A percentile compares a stretch with the other conserved stretches of the same genome.
Conservation (phyloP, 2,888 invertebrate species). For the Allygus modestus region DNA sequence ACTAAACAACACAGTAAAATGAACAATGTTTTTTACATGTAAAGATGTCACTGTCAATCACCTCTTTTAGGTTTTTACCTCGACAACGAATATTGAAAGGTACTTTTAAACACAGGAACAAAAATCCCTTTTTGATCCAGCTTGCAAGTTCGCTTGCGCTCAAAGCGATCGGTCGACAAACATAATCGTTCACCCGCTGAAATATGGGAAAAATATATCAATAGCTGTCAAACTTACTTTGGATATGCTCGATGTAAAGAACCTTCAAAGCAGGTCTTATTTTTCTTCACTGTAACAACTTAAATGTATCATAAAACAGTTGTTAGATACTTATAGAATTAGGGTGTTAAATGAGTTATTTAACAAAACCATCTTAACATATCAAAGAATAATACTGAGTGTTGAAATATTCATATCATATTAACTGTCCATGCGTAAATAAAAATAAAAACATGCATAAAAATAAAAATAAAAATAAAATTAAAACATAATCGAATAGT, state of each 20-base stretch:
- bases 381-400: too few species aligned
- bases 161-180: constrained; percentile 32
- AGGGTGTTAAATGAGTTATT: too few species aligned
- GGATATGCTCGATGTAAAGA: not conserved
- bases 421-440: too few species aligned
- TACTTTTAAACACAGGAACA: not conserved
- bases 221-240: constrained; percentile 12
- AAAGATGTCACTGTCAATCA: not conserved
- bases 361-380: too few species aligned
- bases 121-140: not conserved
- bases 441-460: too few species aligned
- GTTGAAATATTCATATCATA: too few species aligned
- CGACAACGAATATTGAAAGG: not conserved
- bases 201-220: constrained; percentile 11
- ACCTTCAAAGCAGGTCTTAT: not conserved
- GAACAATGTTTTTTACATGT: not conserved
- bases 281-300: not conserved
- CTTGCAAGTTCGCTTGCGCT: not conserved
- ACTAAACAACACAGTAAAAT: not conserved
- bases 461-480: too few species aligned
- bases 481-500: too few species aligned
- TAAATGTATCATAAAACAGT: too few species aligned
- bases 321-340: too few species aligned
- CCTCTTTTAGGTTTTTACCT: not conserved
- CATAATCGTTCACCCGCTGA: constrained; percentile 19